Base-by-base conservation (phyloP, 92 coral and sea anemone genomes). In the Palythoa grandis region DNA sequence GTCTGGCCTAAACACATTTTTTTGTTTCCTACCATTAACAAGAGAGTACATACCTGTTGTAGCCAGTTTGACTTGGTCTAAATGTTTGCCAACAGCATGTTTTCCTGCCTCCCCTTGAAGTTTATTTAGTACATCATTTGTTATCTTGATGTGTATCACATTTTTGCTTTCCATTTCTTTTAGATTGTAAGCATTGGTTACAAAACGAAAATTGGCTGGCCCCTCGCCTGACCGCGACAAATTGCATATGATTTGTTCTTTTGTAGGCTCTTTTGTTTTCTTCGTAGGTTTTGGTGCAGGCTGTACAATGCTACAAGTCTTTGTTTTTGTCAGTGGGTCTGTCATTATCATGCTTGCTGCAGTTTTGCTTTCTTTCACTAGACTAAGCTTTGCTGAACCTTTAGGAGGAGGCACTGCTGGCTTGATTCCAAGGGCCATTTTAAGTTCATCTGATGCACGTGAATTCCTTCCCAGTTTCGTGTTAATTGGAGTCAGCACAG, bases 101-200 rank as follows among this genome's bases (percentile, higher is more conserved):
- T 48, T 17, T 7, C 74, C 58, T 65, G 85, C 74, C 61, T 80
- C 74, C 3, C 72, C 74, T 58, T 80, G 74, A 16, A 80, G 85
- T 50, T 47, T 80, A 10, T 86, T 88, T 72, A 90, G 69, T 3
- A 79, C 83, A 70, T 94, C 91, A 66, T 88, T 92, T 66, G 93
- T 82, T 70, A 94, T 94, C 79, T 90, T 92, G 67, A 94, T 80
- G 63, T 90, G 98, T 69, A 84, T 91, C 53, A 94, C 98, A 86
- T 92, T 89, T 82, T 94, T 94, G 67, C 98, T 94, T 54, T 92
- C 95, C 79, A 94, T 83, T 52, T 86, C 87, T 71, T 90, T 92
- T 83, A 92, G 68, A 7, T 90, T 86, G 70, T 83, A 88, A 7
- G 76, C 78, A 43, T 89, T 92, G 43, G 93, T 92, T 12, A 93